Evolutionary conservation across 1,140 invertebrate species (phyloP).

Genomic region (Goniozus legneri): DNA sequence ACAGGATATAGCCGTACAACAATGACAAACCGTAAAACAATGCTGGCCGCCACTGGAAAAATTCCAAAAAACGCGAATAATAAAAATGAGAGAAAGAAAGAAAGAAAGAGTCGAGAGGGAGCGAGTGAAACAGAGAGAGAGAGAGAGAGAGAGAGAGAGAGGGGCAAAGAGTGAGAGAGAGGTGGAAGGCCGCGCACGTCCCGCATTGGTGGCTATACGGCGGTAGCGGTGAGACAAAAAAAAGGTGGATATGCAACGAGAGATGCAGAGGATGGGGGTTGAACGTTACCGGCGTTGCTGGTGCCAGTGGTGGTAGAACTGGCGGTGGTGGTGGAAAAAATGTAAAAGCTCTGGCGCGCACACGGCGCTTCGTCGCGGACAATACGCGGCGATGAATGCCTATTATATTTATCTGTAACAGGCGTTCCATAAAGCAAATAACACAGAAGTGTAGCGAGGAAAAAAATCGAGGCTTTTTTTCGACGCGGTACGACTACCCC

Average conservation of each 20-base stretch:
- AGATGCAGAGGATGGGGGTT: background rate
- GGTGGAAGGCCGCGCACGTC: constrained; percentile 16
- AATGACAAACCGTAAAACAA: constrained; percentile 56
- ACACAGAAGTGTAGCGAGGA: constrained; percentile 46
- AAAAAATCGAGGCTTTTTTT: constrained; percentile 36
- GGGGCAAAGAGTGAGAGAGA: background rate
- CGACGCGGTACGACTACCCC: background rate
- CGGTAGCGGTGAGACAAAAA: too few species aligned
- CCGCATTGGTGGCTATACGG: constrained; percentile 20
- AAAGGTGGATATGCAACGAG: constrained; percentile 11
- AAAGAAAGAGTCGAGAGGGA: constrained; percentile 16
- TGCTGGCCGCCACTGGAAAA: constrained; percentile 54
- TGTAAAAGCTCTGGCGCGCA: constrained; percentile 44
- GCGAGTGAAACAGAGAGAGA: constrained; percentile 18
- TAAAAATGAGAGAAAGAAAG: constrained; percentile 42
- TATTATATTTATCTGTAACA: constrained; percentile 57
- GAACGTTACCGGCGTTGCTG: background rate
- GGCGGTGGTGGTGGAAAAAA: constrained; percentile 35
- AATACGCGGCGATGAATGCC: constrained; percentile 54
- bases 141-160: constrained; percentile 22
- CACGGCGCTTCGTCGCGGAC: constrained; percentile 46
- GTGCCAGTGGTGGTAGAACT: constrained; percentile 4
- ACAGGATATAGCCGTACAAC: constrained; percentile 46
- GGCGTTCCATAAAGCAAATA: constrained; percentile 56
- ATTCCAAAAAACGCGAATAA: constrained; percentile 55